A percentile compares a stretch with the other conserved stretches of the same genome.
These are phyloP conservation scores for Kryphioiulus occultus DNA, from an alignment of 2,888 invertebrate species.

Conservation along the genomic window DNA sequence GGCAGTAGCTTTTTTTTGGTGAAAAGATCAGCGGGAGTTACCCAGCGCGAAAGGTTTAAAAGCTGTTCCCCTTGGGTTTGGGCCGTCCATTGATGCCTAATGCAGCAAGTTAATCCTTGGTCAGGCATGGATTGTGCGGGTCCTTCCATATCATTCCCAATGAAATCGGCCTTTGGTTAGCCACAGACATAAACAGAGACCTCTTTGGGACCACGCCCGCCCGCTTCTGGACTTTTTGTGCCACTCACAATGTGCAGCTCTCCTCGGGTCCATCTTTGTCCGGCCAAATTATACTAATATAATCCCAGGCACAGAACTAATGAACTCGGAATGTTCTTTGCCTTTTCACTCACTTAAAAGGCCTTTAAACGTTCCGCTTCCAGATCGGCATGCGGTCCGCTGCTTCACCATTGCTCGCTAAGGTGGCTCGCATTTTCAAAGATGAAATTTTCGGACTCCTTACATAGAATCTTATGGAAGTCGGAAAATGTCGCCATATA, in stretches of 20 bases:
- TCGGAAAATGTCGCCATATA: background rate
- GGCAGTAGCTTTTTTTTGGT: constrained; percentile 36
- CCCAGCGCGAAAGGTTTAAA: background rate
- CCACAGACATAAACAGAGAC: constrained; percentile 23
- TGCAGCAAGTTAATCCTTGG: constrained; percentile 42
- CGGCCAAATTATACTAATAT: constrained; percentile 4
- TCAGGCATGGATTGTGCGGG: constrained; percentile 31
- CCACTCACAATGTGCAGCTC: background rate
- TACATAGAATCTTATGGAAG: background rate
- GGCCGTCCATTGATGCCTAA: constrained; percentile 18
- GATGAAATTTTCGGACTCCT: background rate
- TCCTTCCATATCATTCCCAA: constrained; percentile 21
- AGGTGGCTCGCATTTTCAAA: background rate
- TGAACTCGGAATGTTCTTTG: constrained; percentile 23
- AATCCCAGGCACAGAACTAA: background rate
- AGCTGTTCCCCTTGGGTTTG: constrained; percentile 6
- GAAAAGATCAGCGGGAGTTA: constrained; percentile 42
- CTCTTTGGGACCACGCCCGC: background rate
- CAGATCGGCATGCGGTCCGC: background rate
- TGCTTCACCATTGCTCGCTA: background rate
- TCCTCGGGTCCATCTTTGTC: constrained; percentile 8
- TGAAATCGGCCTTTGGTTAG: constrained; percentile 22
- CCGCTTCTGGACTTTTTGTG: constrained; percentile 23
- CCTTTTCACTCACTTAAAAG: constrained; percentile 7
- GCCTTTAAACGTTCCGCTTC: background rate